A percentile compares a stretch with the other conserved stretches of the same genome.
Conservation (phyloP, 2,797 vertebrate species). For the Euthynnus affinis region DNA sequence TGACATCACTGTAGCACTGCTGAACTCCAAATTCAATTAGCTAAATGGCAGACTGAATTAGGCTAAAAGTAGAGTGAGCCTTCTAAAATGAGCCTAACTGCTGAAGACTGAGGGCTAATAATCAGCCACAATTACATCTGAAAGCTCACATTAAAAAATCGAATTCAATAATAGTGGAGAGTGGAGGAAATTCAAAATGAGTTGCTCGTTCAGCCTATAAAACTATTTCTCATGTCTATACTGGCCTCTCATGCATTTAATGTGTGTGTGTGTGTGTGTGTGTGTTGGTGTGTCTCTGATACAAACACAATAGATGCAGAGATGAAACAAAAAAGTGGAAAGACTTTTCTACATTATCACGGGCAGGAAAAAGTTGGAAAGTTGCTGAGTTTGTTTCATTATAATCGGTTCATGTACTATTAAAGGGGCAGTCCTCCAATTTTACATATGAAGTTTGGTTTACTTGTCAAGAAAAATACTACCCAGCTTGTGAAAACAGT, state of each 20-base stretch:
- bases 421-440: background rate
- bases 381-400: background rate
- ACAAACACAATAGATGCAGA: background rate
- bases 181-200: conserved; percentile 32
- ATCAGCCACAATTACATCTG: conserved; percentile 67
- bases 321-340: background rate
- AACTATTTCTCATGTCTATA: conserved; percentile 17
- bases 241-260: conserved; percentile 13
- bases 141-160: conserved; percentile 53
- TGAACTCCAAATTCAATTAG: conserved; percentile 68
- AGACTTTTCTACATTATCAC: background rate
- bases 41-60: conserved; percentile 74
- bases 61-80: conserved; percentile 63
- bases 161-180: conserved; percentile 58
- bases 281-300: background rate
- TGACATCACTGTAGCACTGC: conserved; percentile 30
- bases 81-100: conserved; percentile 63
- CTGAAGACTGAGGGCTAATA: conserved; percentile 50
- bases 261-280: background rate
- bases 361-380: background rate
- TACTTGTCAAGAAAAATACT: background rate
- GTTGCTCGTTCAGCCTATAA: background rate
- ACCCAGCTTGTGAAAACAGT: too few species aligned
- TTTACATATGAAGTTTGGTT: background rate
- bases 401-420: background rate